These are phyloP conservation scores for Musca vetustissima DNA, from an alignment of 1,140 invertebrate species.

Conservation along the genomic window DNA sequence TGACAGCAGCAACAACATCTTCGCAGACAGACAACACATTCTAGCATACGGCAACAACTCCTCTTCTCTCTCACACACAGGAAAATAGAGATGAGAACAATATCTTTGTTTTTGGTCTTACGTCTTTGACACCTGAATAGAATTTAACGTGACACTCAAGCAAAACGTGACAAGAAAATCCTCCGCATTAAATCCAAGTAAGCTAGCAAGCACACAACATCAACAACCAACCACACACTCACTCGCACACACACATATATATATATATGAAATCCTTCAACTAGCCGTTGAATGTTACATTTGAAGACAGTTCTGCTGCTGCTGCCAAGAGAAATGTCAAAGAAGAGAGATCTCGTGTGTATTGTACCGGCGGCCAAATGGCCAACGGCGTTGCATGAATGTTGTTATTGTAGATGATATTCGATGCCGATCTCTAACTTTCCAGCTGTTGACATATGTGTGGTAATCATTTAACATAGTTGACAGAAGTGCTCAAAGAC, in stretches of 20 bases:
- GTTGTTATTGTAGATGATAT: not conserved
- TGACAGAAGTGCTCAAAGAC: not conserved
- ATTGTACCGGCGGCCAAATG: not conserved
- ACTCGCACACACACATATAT: not conserved
- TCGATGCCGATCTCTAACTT: not conserved
- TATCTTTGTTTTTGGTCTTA: no score
- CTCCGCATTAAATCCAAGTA: no score
- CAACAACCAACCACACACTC: no score
- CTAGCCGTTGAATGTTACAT: not conserved
- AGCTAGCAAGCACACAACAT: no score
- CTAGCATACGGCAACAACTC: no score
- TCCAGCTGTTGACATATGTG: slow-evolving; percentile 3
- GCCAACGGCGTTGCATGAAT: not conserved
- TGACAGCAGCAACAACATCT: no score
- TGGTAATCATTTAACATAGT: slow-evolving; percentile 18
- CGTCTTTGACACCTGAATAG: slow-evolving; percentile 16
- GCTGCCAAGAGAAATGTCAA: slow-evolving; percentile 5
- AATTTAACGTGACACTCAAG: slow-evolving; percentile 20
- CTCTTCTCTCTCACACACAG: no score
- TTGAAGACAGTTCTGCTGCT: not conserved
- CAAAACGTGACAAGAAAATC: slow-evolving; percentile 22
- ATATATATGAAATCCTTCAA: not conserved
- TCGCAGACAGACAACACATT: no score
- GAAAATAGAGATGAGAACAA: no score
- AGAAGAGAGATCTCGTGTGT: not conserved